A percentile compares a stretch with the other conserved stretches of the same genome.
Evolutionary conservation across 1,140 invertebrate genomes (phyloP).

Genomic region (Drosophila mojavensis): DNA sequence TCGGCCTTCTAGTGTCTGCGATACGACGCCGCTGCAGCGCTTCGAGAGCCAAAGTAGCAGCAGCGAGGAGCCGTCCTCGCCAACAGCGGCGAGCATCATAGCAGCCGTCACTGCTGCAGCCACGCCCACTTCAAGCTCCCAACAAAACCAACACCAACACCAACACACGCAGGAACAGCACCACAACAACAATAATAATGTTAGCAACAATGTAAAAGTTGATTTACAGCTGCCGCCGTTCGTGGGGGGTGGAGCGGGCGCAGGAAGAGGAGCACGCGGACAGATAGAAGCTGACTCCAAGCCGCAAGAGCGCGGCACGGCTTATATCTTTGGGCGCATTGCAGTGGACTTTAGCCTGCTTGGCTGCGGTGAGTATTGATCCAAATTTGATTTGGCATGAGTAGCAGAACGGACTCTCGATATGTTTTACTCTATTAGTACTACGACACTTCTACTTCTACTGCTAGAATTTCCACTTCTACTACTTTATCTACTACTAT

Average conservation of each 20-base stretch:
- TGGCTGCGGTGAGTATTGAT: slow-evolving; percentile 64
- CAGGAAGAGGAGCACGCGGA: not conserved
- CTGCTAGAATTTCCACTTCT: too few relatives aligned
- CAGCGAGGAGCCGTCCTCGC: slow-evolving; percentile 73
- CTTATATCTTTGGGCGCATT: slow-evolving; percentile 61
- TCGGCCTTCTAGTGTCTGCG: slow-evolving; percentile 65
- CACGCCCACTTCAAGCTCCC: slow-evolving; percentile 1
- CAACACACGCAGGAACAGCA: slow-evolving; percentile 16
- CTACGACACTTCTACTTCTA: too few relatives aligned
- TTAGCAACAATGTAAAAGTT: slow-evolving; percentile 74
- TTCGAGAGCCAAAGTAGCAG: slow-evolving; percentile 77
- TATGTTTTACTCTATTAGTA: too few relatives aligned
- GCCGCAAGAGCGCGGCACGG: slow-evolving; percentile 34
- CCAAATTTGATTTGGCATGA: not conserved
- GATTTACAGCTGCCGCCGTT: slow-evolving; percentile 67
- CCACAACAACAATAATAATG: slow-evolving; percentile 40
- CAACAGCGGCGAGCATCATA: slow-evolving; percentile 62
- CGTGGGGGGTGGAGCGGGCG: slow-evolving; percentile 20
- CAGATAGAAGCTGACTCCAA: slow-evolving; percentile 22
- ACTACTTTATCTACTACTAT: too few relatives aligned
- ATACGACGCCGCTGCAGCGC: slow-evolving; percentile 74
- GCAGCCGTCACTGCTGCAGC: slow-evolving; percentile 36
- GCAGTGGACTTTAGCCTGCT: slow-evolving; percentile 62
- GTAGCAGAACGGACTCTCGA: not conserved
- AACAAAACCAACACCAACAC: slow-evolving; percentile 13